Conservation (phyloP, 2,797 vertebrate species). For the Dallia pectoralis region DNA sequence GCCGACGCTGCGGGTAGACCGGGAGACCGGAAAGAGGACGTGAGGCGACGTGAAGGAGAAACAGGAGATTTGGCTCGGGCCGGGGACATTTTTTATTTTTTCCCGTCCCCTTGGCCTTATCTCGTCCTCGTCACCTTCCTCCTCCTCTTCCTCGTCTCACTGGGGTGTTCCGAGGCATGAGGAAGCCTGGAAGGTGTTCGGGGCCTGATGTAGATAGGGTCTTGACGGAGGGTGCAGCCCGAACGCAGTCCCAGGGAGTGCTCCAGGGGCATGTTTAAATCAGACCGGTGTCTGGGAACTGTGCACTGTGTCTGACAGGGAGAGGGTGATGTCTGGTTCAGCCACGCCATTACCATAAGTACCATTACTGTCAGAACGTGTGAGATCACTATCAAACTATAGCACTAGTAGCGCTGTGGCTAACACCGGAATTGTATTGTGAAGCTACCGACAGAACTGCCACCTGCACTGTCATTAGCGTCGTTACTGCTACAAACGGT, state of each 20-base stretch:
- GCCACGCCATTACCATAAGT: conserved; percentile 68
- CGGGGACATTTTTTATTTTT: not conserved
- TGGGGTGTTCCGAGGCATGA: not conserved
- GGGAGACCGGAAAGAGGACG: conserved; percentile 21
- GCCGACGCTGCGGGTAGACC: conserved; percentile 31
- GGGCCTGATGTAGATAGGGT: not conserved
- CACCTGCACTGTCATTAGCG: not conserved
- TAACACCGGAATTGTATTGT: conserved; percentile 53
- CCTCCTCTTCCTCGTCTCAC: conserved; percentile 15
- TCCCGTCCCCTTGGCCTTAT: not conserved
- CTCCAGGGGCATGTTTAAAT: conserved; percentile 50
- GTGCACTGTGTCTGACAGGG: conserved; percentile 41
- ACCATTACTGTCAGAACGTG: conserved; percentile 66
- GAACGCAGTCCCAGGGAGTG: conserved; percentile 5
- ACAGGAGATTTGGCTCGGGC: conserved; percentile 36
- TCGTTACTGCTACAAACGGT: not conserved
- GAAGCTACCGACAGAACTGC: not conserved
- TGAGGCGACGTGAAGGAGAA: conserved; percentile 43
- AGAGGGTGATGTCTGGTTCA: conserved; percentile 63
- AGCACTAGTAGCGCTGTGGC: conserved; percentile 24
- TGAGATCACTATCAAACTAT: conserved; percentile 63
- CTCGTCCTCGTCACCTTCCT: conserved; percentile 11
- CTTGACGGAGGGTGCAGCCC: not conserved
- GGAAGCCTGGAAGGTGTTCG: conserved; percentile 7
- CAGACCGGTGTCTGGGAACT: conserved; percentile 45